phyloP scores from a whole-genome alignment of 2,888 invertebrate genomes.

The Aphidius colemani region DNA sequence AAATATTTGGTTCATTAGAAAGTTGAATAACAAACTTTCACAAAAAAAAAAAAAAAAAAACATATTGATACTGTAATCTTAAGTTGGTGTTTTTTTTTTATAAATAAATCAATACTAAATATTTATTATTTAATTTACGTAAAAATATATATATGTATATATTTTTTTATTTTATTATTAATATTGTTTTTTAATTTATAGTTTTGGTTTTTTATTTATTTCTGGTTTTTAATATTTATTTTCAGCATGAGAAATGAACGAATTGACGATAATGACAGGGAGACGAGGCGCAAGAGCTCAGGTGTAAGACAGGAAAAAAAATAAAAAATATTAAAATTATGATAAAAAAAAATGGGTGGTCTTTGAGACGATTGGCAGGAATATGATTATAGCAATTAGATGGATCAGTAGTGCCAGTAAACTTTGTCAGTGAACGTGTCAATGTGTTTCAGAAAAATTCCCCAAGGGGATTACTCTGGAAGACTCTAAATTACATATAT shows the following conservation, averaged over 20 bases:
- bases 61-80: too few relatives aligned
- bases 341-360: background rate
- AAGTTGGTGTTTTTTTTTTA: too few relatives aligned
- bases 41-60: too few relatives aligned
- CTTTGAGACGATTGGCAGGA: conserved; percentile 35
- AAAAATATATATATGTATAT: too few relatives aligned
- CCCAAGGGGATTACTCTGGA: background rate
- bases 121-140: too few relatives aligned
- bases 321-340: background rate
- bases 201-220: too few relatives aligned
- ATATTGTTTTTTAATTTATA: too few relatives aligned
- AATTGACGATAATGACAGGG: conserved; percentile 16
- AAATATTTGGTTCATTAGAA: too few relatives aligned
- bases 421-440: conserved; percentile 37
- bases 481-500: background rate
- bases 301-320: conserved; percentile 1
- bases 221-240: too few relatives aligned
- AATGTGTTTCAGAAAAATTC: conserved; percentile 37
- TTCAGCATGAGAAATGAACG: background rate
- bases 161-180: too few relatives aligned
- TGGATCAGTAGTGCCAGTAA: conserved; percentile 33
- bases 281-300: background rate
- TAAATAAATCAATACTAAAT: too few relatives aligned
- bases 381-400: conserved; percentile 44
- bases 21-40: too few relatives aligned